These are phyloP conservation scores for Anguilla marmorata DNA, from an alignment of 2,797 vertebrate genomes.

Conservation along the genomic window DNA sequence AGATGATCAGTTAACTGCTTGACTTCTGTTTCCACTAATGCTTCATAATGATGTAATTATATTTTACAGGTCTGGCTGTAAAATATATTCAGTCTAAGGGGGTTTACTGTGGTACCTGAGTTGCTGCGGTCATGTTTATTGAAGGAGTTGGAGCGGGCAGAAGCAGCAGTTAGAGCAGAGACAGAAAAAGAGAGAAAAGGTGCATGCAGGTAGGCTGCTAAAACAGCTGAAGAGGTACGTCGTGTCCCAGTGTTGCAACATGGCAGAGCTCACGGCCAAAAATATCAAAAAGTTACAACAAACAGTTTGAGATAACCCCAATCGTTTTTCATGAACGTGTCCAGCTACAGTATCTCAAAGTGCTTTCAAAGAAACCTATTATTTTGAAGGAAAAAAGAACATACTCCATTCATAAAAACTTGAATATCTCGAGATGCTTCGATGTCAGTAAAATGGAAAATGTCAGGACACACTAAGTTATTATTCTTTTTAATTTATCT, in stretches of 20 bases:
- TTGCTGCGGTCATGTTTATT: slow-evolving; percentile 57
- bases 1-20: neutral
- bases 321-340: neutral
- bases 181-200: slow-evolving; percentile 52
- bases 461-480: neutral
- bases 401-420: neutral
- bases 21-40: neutral
- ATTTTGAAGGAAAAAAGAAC: neutral
- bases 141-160: slow-evolving; percentile 60
- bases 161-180: slow-evolving; percentile 59
- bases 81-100: slow-evolving; percentile 59
- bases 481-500: neutral
- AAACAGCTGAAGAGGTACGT: slow-evolving; percentile 3
- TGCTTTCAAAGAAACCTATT: neutral
- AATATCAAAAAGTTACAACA: neutral
- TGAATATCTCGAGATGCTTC: neutral
- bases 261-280: neutral
- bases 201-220: slow-evolving; percentile 46
- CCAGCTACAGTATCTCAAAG: neutral
- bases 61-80: slow-evolving; percentile 38
- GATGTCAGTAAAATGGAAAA: neutral
- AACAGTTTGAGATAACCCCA: neutral
- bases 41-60: neutral
- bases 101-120: slow-evolving; percentile 66
- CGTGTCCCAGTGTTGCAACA: neutral